Evolutionary conservation across 2,888 invertebrate genomes (phyloP), one percentile per base, ranked within the genome.

Genomic region (Chloromyia formosa): DNA sequence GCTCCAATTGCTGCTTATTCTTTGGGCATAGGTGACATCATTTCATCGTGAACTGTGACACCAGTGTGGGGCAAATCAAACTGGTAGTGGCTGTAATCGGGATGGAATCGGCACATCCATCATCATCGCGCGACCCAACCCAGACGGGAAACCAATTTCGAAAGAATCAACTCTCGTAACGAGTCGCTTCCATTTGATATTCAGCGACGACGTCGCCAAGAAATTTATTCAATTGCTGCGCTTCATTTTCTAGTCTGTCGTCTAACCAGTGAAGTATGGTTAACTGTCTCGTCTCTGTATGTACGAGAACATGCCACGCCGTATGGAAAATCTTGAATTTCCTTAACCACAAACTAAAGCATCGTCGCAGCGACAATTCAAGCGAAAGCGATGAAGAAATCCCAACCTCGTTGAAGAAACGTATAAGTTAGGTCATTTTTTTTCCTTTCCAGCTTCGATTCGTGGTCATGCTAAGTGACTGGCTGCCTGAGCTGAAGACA

Each of bases 271-370:
- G 7, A 35, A 2, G 27, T 35, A 35, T 35, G 27, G 27, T 7
- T 35, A 7, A 35, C 7, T 35, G 27, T 35, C 27, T 2, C 27
- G 27, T 35, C 27, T 35, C 7, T 35, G 10, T n/a, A 20, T 56
- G 56, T 20, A 20, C 5, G n/a, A 14, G n/a, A 16, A n/a, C 54
- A 5, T 5, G 54, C 54, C 54, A n/a, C 1, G 14, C 16, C 16
- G n/a, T 53, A 22, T 56, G 56, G 56, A 56, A 40, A 62, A 62
- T 62, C 62, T 62, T 62, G 40, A n/a, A 23, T 62, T 62, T 62
- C 62, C 18, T 35, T 23, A 18, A 62, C 62, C 62, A 40, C 62
- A 62, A 62, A 62, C 62, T 40, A 62, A 27, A 35, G 3, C 27
- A 35, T 35, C 49, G 49, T 49, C 49, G 40, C 40, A 1, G 18